These are phyloP conservation scores for Oncorhynchus keta DNA, from an alignment of 2,113 vertebrate genomes.

Conservation along the genomic window DNA sequence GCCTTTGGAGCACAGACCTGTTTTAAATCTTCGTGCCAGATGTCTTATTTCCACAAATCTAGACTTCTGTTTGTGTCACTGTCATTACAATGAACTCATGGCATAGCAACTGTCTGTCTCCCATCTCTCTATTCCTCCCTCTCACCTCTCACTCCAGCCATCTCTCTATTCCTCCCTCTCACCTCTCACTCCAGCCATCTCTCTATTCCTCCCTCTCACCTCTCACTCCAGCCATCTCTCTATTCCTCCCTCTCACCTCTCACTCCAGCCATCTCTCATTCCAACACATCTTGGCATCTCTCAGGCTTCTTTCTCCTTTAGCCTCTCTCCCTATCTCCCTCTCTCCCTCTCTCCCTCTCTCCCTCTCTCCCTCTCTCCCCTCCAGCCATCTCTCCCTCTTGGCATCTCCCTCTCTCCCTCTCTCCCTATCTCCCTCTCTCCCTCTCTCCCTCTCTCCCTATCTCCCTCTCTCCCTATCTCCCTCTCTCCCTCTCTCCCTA, in stretches of 20 bases:
- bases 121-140: conserved; percentile 3
- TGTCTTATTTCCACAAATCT: conserved; percentile 28
- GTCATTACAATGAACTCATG: conserved; percentile 15
- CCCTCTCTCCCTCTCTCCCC: too few relatives aligned
- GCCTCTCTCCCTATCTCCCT: conserved; percentile 18
- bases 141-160: neutral
- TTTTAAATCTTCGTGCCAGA: conserved; percentile 4
- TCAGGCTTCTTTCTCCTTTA: neutral
- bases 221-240: too few relatives aligned
- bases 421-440: too few relatives aligned
- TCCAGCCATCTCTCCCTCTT: too few relatives aligned
- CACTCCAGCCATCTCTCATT: neutral
- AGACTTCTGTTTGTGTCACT: conserved; percentile 1
- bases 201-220: too few relatives aligned
- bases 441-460: neutral
- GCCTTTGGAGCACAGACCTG: too few relatives aligned
- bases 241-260: too few relatives aligned
- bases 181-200: too few relatives aligned
- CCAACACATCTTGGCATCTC: neutral
- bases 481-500: rapidly evolving
- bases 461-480: too few relatives aligned
- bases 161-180: neutral
- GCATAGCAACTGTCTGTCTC: conserved; percentile 4
- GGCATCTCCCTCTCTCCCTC: too few relatives aligned
- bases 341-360: too few relatives aligned